Evolutionary conservation across 2,113 vertebrate species (phyloP).

Genomic region (Alectura lathami): DNA sequence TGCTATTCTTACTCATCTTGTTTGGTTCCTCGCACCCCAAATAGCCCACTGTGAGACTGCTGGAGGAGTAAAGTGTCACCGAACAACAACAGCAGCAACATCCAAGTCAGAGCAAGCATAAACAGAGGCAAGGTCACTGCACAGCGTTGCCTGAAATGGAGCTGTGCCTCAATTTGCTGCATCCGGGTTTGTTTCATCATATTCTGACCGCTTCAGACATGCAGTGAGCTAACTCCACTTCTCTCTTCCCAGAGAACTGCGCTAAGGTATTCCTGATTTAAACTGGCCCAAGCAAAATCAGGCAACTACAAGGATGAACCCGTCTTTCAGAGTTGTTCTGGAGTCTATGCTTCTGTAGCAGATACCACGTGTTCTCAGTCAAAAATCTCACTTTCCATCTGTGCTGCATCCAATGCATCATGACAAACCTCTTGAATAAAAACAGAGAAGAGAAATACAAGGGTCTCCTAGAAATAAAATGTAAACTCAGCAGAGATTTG

Average conservation of each 20-base stretch:
- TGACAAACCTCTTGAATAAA: neutral
- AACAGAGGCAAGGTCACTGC: constrained; percentile 18
- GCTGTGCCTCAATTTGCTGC: neutral
- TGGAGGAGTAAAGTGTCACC: constrained; percentile 36
- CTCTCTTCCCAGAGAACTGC: neutral
- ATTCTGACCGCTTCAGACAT: neutral
- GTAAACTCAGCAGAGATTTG: neutral
- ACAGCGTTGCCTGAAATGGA: neutral
- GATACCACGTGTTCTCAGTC: neutral
- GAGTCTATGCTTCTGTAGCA: neutral
- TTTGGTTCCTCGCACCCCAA: constrained; percentile 49
- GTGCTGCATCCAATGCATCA: neutral
- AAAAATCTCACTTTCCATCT: neutral
- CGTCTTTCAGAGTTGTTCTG: neutral
- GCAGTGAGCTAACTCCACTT: neutral
- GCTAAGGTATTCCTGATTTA: neutral
- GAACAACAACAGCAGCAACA: constrained; percentile 41
- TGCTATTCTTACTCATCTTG: constrained; percentile 63
- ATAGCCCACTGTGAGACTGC: constrained; percentile 30
- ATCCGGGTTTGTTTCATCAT: neutral
- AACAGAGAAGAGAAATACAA: neutral
- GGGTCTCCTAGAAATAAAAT: neutral
- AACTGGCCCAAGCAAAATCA: neutral
- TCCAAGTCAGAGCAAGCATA: neutral
- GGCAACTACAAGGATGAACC: neutral